Base-by-base conservation (phyloP, 2,113 vertebrate genomes). In the Aphelocoma coerulescens region DNA sequence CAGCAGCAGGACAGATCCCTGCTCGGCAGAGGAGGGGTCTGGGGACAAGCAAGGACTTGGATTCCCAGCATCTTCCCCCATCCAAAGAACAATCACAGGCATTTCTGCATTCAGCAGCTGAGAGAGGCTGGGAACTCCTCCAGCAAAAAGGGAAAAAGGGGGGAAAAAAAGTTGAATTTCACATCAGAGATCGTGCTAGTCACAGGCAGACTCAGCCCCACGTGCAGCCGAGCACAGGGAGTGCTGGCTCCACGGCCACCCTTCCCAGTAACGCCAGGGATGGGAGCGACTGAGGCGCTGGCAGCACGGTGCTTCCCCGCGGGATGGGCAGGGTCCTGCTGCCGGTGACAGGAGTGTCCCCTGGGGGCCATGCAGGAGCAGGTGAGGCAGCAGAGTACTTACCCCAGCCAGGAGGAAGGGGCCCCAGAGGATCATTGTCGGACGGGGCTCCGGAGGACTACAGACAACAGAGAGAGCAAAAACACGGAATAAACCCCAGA, bases 361-460 rank as follows among this genome's bases (percentile, higher is more conserved):
- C 23, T 17, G 44, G 48, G 63, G 63, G 49, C 63, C 57, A 3
- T 10, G 72, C 80, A 10, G 32, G 2, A 65, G 32, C 80, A 87
- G 74, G 71, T 51, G 74, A 18, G 41, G 58, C 10, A 16, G 33
- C 17, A 57, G 35, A 22, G 93, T 96, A 99, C 99, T 99, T 98
- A 99, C 99, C 99, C 99, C 99, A 99, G 98, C 99, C 99, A 3
- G 99, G 98, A 97, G 99, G 99, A 96, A 99, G 98, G 33, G 98
- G 92, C 76, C 99, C 99, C 33, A 99, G 97, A 73, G 99, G 99
- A 97, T 99, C 99, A 98, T 99, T 99, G 96, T 99, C 99, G 6
- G 98, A 98, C 3, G 98, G 98, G 79, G 98, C 93, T 11, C 98
- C 98, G 2, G 99, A 99, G 9, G 99, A 98, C 99, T 99, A 98